Evolutionary conservation across 92 coral and sea anemone species (phyloP), one percentile per base, ranked within the genome.

Genomic region (Heteractis magnifica): DNA sequence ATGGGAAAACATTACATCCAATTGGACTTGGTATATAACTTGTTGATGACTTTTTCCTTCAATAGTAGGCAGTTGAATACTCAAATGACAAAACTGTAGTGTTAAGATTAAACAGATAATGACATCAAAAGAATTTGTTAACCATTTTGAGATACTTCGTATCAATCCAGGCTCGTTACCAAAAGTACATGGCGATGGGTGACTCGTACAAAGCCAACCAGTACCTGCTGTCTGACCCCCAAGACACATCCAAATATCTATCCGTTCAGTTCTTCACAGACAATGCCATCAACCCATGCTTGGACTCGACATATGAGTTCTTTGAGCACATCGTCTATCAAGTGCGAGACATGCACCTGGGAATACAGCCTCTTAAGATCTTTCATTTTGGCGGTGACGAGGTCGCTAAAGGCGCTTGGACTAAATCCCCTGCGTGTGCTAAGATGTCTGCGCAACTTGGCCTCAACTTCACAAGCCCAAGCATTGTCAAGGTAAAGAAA

Each of bases 371-470:
- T 34, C 85, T 95, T 19, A 94, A 87, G 73, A 65, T 85, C 64
- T 95, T 94, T 73, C 98, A 95, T 74, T 94, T 95, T 65, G 98
- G 98, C 6, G 98, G 98, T 8, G 98, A 95, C 75, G 98, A 95
- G 65, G 98, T 95, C 52, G 98, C 98, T 12, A 72, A 89, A 6
- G 98, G 98, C 56, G 98, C 98, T 77, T 95, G 98, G 98, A 90
- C 97, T 76, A 90, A 95, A 84, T 95, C 98, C 8, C 94, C 98
- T 15, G 94, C 95, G 8, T 95, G 98, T 75, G 90, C 91, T 65
- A 82, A 75, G 6, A 79, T 92, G 58, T 88, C 97, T 52, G 87
- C 88, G 80, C 85, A 85, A 56, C 92, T 93, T 86, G 97, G 97
- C 12, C 71, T 93, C 56, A 85, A 93, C 80, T 93, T 93, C 79